Conservation (phyloP, 1,140 invertebrate genomes). For the Scaptomyza hsui region DNA sequence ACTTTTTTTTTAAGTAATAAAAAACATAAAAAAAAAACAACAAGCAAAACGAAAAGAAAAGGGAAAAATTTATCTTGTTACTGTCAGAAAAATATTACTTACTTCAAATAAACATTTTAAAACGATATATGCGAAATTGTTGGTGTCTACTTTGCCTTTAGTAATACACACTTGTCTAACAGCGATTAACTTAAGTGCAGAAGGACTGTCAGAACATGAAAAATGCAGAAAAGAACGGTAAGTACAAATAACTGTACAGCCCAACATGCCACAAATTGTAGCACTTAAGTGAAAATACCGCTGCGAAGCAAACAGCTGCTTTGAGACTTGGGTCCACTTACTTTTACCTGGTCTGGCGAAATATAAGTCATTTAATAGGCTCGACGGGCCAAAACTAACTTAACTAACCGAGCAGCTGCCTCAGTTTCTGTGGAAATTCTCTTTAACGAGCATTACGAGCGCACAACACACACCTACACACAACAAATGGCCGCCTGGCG, state of each 20-base stretch:
- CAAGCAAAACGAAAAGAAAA: conserved; percentile 30
- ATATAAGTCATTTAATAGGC: conserved; percentile 4
- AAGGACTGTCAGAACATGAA: not conserved
- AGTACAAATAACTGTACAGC: conserved; percentile 1
- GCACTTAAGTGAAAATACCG: not conserved
- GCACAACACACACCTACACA: conserved; percentile 14
- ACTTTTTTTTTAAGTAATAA: conserved; percentile 38
- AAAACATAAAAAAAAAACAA: conserved; percentile 28
- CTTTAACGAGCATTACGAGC: conserved; percentile 55
- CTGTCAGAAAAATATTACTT: conserved; percentile 78
- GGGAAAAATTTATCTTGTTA: conserved; percentile 77
- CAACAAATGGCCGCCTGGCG: conserved; percentile 35
- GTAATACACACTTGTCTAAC: too few species aligned
- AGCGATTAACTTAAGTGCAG: conserved; percentile 26
- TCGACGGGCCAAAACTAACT: not conserved
- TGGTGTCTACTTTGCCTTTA: conserved; percentile 9
- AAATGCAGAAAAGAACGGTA: conserved; percentile 3
- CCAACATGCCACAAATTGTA: not conserved
- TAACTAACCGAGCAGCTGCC: not conserved
- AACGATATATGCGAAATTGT: conserved; percentile 38
- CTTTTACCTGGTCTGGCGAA: not conserved
- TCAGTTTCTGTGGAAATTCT: conserved; percentile 26
- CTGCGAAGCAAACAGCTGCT: conserved; percentile 35
- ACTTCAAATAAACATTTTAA: conserved; percentile 83
- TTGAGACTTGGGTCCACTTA: conserved; percentile 23